phyloP scores from a whole-genome alignment of 2,113 vertebrate genomes.

The Muscicapa adusta region DNA sequence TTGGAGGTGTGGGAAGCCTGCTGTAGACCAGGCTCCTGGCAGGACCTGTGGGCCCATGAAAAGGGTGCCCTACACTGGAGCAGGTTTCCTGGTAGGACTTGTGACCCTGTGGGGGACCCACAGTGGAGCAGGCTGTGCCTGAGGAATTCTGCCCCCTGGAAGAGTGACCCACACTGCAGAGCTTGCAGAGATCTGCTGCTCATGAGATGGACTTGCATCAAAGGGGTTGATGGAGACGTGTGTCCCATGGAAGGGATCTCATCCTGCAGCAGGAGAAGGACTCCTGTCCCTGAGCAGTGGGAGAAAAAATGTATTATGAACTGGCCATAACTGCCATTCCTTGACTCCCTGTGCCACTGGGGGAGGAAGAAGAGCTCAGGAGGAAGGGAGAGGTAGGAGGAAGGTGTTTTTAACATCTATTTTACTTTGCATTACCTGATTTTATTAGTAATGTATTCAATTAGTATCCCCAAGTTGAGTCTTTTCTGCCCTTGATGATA shows the following conservation, averaged over 20 bases:
- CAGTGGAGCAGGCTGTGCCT: not conserved
- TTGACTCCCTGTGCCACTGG: not conserved
- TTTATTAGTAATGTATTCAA: not conserved
- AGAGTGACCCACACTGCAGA: accelerated
- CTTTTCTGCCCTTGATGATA: not conserved
- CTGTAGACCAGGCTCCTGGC: not conserved
- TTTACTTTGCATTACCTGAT: not conserved
- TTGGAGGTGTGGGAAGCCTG: not conserved
- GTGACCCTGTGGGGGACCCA: not conserved
- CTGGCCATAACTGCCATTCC: not conserved
- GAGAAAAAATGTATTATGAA: not conserved
- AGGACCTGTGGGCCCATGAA: not conserved
- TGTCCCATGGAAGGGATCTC: accelerated
- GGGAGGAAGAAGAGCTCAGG: not conserved
- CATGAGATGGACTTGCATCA: accelerated
- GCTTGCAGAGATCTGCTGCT: not conserved
- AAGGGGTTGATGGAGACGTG: not conserved
- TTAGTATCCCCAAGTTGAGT: not conserved
- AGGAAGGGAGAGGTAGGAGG: not conserved
- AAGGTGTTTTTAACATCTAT: not conserved
- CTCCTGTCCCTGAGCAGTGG: not conserved
- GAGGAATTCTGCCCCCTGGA: not conserved
- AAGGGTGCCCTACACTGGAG: not conserved
- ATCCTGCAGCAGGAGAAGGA: not conserved
- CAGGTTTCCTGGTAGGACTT: not conserved